Evolutionary conservation across 2,888 invertebrate species (phyloP).

Genomic region (Catocala nupta): DNA sequence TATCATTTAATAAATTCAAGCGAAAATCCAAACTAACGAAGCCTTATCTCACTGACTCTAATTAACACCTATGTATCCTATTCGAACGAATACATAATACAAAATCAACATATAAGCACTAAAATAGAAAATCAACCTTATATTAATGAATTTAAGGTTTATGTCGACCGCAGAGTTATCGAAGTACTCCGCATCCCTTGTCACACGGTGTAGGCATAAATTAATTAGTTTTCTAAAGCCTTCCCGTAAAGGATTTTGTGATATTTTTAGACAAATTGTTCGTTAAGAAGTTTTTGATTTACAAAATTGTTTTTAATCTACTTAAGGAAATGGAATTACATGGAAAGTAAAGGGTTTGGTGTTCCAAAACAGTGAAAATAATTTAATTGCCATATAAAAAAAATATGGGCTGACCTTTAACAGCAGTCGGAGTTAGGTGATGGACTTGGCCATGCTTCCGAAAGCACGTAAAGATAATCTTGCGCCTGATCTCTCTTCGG

Average conservation of each 20-base stretch:
- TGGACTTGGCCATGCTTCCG: too few relatives aligned
- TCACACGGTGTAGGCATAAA: conserved; percentile 54
- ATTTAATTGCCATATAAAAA: background rate
- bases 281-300: conserved; percentile 12
- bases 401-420: too few relatives aligned
- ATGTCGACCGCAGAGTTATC: conserved; percentile 19
- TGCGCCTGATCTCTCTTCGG: too few relatives aligned
- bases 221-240: conserved; percentile 57
- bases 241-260: conserved; percentile 34
- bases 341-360: background rate
- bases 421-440: too few relatives aligned
- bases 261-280: conserved; percentile 31
- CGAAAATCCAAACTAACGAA: conserved; percentile 57
- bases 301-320: conserved; percentile 15
- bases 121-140: conserved; percentile 25
- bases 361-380: background rate
- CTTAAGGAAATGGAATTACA: background rate
- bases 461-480: too few relatives aligned
- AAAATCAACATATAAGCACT: conserved; percentile 15
- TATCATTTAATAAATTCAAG: conserved; percentile 47
- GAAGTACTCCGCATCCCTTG: conserved; percentile 43
- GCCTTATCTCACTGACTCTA: conserved; percentile 53
- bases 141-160: conserved; percentile 10
- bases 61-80: conserved; percentile 61
- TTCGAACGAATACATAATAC: conserved; percentile 38